Conservation (phyloP, 2,113 vertebrate species). For the Scomber scombrus region DNA sequence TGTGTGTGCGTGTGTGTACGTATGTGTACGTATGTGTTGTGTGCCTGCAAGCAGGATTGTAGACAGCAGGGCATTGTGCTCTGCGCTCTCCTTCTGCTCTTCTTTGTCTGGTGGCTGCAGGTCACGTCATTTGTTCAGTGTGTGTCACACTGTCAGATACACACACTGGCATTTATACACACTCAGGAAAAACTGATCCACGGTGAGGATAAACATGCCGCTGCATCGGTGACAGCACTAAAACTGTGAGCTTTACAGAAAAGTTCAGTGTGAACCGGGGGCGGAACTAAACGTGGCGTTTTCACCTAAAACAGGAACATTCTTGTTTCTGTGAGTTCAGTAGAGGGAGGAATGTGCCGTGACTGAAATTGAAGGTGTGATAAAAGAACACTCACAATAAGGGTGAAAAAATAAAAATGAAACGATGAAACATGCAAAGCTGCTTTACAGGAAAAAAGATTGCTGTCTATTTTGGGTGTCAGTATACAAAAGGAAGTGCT, state of each 20-base stretch:
- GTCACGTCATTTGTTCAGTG: conserved; percentile 67
- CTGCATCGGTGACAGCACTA: conserved; percentile 26
- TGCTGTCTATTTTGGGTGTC: conserved; percentile 83
- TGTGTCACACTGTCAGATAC: conserved; percentile 52
- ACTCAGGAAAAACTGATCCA: conserved; percentile 42
- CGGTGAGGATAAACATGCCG: conserved; percentile 44
- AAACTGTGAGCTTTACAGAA: conserved; percentile 44
- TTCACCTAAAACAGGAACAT: conserved; percentile 78
- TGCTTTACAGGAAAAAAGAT: conserved; percentile 78
- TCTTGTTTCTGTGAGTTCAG: conserved; percentile 71
- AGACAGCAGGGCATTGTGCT: conserved; percentile 52
- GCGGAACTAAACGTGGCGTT: conserved; percentile 70
- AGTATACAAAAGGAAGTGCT: conserved; percentile 85
- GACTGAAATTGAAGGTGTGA: conserved; percentile 78
- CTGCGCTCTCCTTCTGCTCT: conserved; percentile 50
- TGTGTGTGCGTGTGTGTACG: conserved; percentile 23
- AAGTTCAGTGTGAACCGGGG: conserved; percentile 59
- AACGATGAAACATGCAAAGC: conserved; percentile 72
- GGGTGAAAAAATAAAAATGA: conserved; percentile 48
- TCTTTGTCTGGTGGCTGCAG: conserved; percentile 62
- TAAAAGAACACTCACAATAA: conserved; percentile 72
- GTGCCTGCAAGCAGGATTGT: conserved; percentile 35
- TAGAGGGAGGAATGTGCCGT: conserved; percentile 60
- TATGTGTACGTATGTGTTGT: conserved; percentile 21
- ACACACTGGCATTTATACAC: conserved; percentile 43